phyloP scores from a whole-genome alignment of 1,140 invertebrate species.

The Drosophila tsacasi region DNA sequence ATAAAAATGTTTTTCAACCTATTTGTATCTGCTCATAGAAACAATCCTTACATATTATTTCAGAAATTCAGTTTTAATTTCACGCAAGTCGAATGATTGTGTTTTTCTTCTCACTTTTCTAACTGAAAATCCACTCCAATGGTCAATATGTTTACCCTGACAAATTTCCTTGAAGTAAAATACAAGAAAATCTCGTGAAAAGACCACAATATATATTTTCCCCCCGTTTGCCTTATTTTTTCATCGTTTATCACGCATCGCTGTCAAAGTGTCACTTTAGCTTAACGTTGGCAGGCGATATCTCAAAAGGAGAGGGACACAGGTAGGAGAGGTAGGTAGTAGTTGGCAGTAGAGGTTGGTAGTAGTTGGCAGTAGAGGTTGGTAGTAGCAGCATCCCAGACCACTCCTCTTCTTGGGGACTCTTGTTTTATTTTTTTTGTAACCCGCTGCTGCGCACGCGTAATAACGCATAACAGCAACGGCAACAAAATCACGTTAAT shows the following conservation, averaged over 20 bases:
- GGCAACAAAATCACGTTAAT: conserved; percentile 77
- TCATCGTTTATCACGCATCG: conserved; percentile 83
- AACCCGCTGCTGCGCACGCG: conserved; percentile 57
- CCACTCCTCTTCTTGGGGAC: conserved; percentile 26
- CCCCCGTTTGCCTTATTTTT: conserved; percentile 38
- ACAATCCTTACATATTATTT: too few relatives aligned
- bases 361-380: background rate
- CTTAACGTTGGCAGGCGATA: conserved; percentile 76
- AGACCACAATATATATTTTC: conserved; percentile 7
- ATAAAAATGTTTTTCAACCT: too few relatives aligned
- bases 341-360: background rate
- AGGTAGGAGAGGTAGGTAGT: conserved; percentile 4
- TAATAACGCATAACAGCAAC: conserved; percentile 76
- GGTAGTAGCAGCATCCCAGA: conserved; percentile 12
- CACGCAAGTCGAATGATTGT: too few relatives aligned
- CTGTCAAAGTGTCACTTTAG: conserved; percentile 84
- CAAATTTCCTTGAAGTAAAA: background rate
- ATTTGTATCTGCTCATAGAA: too few relatives aligned
- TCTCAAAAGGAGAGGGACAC: conserved; percentile 50
- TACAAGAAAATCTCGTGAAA: conserved; percentile 9
- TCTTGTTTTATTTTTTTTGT: background rate
- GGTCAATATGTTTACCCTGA: too few relatives aligned
- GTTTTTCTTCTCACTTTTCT: too few relatives aligned
- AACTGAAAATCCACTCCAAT: background rate
- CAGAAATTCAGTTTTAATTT: too few relatives aligned